A percentile compares a stretch with the other conserved stretches of the same genome.
Conservation (phyloP, 64 coral and sea anemone genomes). For the Dendronephthya gigantea region DNA sequence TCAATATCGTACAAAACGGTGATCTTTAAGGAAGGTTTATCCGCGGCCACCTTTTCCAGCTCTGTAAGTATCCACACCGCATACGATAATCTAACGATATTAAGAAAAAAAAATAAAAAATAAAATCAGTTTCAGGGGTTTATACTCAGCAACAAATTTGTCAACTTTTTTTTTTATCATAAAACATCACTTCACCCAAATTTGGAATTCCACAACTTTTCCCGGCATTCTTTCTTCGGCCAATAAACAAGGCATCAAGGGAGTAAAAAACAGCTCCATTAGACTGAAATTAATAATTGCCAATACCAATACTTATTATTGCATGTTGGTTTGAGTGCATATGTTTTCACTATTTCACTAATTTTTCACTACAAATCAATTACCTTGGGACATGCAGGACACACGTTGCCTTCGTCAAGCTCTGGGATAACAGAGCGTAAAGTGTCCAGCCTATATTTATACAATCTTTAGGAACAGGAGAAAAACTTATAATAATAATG, state of each 20-base stretch:
- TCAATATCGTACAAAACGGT: not conserved
- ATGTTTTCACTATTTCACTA: no score
- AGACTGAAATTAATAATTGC: not conserved
- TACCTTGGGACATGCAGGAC: constrained; percentile 16
- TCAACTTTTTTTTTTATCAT: not conserved
- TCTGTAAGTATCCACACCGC: not conserved
- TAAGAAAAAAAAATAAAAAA: not conserved
- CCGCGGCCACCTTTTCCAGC: not conserved
- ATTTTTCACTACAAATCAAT: not conserved
- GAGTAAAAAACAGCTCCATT: not conserved
- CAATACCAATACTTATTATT: not conserved
- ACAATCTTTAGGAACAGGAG: not conserved
- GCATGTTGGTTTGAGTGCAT: no score
- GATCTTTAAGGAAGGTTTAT: not conserved
- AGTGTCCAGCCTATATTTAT: not conserved
- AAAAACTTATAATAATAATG: no score
- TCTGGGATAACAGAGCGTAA: not conserved
- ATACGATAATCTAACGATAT: not conserved
- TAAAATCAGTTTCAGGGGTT: not conserved
- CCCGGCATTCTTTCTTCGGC: not conserved
- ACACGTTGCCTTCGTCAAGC: constrained; percentile 11
- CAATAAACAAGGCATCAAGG: not conserved
- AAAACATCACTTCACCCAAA: not conserved
- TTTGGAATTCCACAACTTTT: not conserved
- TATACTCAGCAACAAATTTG: constrained; percentile 1